These are phyloP conservation scores for Hypanus sabinus DNA, from an alignment of 2,113 vertebrate genomes.

Conservation along the genomic window DNA sequence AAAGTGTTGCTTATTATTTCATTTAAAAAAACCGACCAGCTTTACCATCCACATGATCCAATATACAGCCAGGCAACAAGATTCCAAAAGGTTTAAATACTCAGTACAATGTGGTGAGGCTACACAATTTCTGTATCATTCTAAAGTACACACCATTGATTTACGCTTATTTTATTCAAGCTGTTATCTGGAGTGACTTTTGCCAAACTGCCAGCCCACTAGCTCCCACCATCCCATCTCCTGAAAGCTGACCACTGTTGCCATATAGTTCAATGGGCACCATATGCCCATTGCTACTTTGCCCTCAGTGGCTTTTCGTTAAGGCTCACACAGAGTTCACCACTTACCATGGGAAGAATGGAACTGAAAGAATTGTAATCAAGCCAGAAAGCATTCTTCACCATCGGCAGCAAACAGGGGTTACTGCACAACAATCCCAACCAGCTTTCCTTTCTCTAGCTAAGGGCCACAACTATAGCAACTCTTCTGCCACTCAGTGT, in stretches of 20 bases:
- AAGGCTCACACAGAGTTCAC: neutral
- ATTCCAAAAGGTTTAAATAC: slow-evolving; percentile 5
- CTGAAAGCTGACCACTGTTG: neutral
- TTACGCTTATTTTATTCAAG: neutral
- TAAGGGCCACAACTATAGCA: neutral
- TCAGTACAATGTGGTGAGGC: neutral
- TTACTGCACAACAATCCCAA: neutral
- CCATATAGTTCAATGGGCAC: neutral
- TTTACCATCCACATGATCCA: slow-evolving; percentile 14
- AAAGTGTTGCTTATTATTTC: neutral
- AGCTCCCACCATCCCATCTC: neutral
- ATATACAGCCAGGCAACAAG: neutral
- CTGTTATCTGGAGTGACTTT: neutral
- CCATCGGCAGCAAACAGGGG: neutral
- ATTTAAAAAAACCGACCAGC: neutral
- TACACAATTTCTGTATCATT: neutral
- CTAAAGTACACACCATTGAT: neutral
- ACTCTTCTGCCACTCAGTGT: neutral
- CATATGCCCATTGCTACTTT: neutral
- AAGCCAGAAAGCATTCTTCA: neutral
- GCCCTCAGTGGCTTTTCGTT: neutral
- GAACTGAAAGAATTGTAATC: neutral
- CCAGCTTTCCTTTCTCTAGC: neutral
- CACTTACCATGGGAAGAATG: neutral
- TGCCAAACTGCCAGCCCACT: neutral